phyloP scores from a whole-genome alignment of 2,888 invertebrate species.

The Altica lythri region DNA sequence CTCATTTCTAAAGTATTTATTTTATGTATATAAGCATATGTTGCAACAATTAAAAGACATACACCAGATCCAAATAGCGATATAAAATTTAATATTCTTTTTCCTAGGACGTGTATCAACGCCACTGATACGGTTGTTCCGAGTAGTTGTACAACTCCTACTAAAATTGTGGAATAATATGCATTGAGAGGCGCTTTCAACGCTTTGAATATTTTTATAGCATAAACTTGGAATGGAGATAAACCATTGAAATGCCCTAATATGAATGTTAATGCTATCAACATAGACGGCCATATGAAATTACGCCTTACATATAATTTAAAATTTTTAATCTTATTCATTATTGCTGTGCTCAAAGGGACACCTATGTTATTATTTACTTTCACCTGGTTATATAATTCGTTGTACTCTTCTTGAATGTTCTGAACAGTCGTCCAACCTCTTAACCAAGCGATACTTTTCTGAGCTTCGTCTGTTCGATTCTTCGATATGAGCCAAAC shows the following conservation, averaged over 20 bases:
- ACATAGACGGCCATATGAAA: slow-evolving; percentile 70
- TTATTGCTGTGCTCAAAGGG: background rate
- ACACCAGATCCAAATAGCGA: slow-evolving; percentile 70
- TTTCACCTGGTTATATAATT: slow-evolving; percentile 53
- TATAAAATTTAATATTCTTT: slow-evolving; percentile 69
- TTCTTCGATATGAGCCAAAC: slow-evolving; percentile 77
- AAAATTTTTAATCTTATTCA: slow-evolving; percentile 24
- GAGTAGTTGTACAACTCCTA: slow-evolving; percentile 72
- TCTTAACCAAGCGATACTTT: slow-evolving; percentile 75
- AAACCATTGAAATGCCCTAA: slow-evolving; percentile 77
- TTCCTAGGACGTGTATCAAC: slow-evolving; percentile 74
- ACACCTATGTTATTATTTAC: slow-evolving; percentile 16
- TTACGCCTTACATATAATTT: slow-evolving; percentile 62
- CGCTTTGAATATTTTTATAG: slow-evolving; percentile 73
- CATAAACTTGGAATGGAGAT: slow-evolving; percentile 74
- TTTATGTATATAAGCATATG: slow-evolving; percentile 57
- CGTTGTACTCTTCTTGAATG: slow-evolving; percentile 65
- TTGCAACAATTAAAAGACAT: slow-evolving; percentile 67
- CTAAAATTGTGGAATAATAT: slow-evolving; percentile 74
- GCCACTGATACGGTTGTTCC: slow-evolving; percentile 70
- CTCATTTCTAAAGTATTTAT: slow-evolving; percentile 40
- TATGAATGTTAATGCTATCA: slow-evolving; percentile 72
- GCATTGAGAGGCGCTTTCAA: slow-evolving; percentile 75
- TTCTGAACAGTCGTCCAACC: slow-evolving; percentile 72
- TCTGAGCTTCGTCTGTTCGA: slow-evolving; percentile 68